phyloP scores from a whole-genome alignment of 2,797 vertebrate genomes.

The Micrastur ruficollis region DNA sequence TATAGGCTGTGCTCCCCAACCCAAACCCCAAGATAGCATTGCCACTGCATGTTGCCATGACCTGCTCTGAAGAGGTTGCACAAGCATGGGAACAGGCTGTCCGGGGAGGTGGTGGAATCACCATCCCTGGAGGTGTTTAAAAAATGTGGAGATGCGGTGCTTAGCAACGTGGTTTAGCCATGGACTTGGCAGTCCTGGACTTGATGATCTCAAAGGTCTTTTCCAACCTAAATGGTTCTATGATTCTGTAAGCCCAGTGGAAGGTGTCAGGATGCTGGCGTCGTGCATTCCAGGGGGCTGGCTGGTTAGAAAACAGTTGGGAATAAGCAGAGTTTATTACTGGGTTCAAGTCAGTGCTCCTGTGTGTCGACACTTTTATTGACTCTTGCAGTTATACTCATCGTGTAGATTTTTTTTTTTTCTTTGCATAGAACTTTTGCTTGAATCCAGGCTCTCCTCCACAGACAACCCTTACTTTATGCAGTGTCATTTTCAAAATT shows the following conservation, averaged over 20 bases:
- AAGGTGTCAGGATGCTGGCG: background rate
- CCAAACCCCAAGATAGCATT: rapidly evolving
- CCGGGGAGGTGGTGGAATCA: too few species aligned
- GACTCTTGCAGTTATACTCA: background rate
- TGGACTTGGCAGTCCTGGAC: too few species aligned
- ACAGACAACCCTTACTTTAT: background rate
- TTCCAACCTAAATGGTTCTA: too few species aligned
- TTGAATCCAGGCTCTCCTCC: background rate
- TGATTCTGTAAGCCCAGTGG: background rate
- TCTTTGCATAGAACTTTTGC: background rate
- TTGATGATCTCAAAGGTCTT: too few species aligned
- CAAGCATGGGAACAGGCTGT: background rate
- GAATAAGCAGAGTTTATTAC: background rate
- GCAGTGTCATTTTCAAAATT: background rate
- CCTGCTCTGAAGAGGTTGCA: background rate
- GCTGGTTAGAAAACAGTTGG: background rate
- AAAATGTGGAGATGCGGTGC: too few species aligned
- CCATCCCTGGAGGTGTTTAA: too few species aligned
- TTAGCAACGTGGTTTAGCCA: too few species aligned
- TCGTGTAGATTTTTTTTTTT: background rate
- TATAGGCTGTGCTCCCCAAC: background rate
- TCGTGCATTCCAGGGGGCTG: background rate
- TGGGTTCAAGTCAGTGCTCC: background rate
- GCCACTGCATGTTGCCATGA: background rate
- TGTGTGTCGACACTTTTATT: background rate